Base-by-base conservation (phyloP, 1,140 invertebrate genomes). In the Ctenoplectra terminalis region DNA sequence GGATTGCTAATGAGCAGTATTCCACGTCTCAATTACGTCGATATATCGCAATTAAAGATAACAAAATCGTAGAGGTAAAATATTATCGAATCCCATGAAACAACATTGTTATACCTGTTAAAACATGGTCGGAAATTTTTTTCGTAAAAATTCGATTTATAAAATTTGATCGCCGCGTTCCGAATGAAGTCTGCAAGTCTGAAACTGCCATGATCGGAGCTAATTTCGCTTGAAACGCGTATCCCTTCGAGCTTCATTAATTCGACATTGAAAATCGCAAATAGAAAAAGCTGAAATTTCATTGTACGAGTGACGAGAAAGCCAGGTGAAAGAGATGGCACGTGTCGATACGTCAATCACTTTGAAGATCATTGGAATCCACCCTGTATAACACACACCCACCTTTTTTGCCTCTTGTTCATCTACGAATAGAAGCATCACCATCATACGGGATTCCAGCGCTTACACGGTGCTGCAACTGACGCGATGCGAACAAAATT, bases 301-400 rank as follows among this genome's bases (percentile, higher is more conserved):
- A 71, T 61, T 64, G 79, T 70, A 54, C 70, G 73, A 70, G 73
- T 74, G 69, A 83, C 63, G 75, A 81, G 48, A 78, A 81, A 78
- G 63, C 81, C 82, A 43, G 81, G 37, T 48, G 81, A 77, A 66
- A 79, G 75, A 72, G 81, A 84, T 86, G 66, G 43, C 70, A 80
- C 61, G 56, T 87, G 71, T 83, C 81, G 81, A 85, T 88, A 88
- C 20, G 87, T 86, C 84, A 86, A 85, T 83, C 81, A 86, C 58
- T 64, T 26, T 71, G 43, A 54, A 81, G 74, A 85, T 85, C 43
- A 58, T 72, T 81, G 79, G 58, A 81, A 84, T 64, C 71, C 70
- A 60, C 48, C 9, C 50, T 75, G 64, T 26, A 60, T 70, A 78
- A 60, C 40, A 26, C 37, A 9, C 31, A 71, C 60, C 73, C 66